These are phyloP conservation scores for Magallana gigas DNA, from an alignment of 1,140 invertebrate genomes.

Conservation along the genomic window DNA sequence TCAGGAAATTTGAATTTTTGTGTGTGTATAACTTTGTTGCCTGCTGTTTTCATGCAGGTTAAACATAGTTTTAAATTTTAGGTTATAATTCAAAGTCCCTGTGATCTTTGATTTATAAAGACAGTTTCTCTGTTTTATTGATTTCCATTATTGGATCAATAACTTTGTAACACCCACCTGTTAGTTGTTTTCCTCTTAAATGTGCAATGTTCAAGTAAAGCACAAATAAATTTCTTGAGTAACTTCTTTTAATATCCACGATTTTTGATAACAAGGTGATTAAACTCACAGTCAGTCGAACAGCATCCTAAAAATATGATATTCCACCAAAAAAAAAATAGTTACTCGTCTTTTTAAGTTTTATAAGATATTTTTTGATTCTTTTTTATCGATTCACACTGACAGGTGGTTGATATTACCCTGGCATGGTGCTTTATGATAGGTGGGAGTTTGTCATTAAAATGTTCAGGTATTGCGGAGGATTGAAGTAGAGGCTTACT, in stretches of 20 bases:
- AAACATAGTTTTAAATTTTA: not conserved
- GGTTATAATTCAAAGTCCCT: not conserved
- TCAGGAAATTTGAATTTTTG: no score
- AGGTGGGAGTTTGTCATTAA: not conserved
- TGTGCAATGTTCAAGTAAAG: not conserved
- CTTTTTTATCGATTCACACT: not conserved
- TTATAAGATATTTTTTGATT: not conserved
- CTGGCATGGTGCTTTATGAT: not conserved
- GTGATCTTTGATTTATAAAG: not conserved
- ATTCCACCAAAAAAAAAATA: not conserved
- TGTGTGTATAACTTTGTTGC: not conserved
- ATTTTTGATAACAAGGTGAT: not conserved
- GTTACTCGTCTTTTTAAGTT: not conserved
- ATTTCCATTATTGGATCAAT: not conserved
- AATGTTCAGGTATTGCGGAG: not conserved
- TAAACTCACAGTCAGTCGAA: not conserved
- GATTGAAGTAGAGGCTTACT: not conserved
- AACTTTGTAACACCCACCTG: not conserved
- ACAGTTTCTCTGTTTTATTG: not conserved
- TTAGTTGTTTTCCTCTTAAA: not conserved
- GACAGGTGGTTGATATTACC: slow-evolving; percentile 4
- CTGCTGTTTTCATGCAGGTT: not conserved
- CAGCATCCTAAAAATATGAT: not conserved
- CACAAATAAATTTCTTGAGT: not conserved
- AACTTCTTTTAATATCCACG: not conserved